A percentile compares a stretch with the other conserved stretches of the same genome.
phyloP scores from a whole-genome alignment of 2,113 vertebrate species.

The Meleagris gallopavo region DNA sequence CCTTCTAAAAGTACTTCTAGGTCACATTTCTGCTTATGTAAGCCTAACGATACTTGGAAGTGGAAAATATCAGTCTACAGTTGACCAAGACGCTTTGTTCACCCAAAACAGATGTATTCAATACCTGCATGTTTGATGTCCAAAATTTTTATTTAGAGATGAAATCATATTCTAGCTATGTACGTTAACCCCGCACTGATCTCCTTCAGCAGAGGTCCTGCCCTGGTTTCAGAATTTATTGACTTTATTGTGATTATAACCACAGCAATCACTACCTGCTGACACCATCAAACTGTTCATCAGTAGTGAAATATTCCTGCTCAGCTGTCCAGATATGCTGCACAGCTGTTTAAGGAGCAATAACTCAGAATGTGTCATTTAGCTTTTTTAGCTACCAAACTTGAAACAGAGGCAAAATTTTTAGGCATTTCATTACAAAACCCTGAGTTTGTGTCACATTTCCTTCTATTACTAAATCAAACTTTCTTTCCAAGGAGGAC shows the following conservation, averaged over 20 bases:
- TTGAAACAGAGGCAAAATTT: neutral
- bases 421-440: neutral
- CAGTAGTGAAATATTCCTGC: neutral
- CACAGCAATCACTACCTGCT: neutral
- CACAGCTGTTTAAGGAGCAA: neutral
- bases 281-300: neutral
- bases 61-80: neutral
- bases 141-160: neutral
- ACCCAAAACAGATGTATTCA: neutral
- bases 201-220: neutral
- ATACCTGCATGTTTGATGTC: neutral
- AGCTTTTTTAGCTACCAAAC: neutral
- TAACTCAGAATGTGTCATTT: neutral
- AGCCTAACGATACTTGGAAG: neutral
- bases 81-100: neutral
- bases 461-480: neutral
- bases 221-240: neutral
- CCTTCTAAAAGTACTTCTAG: neutral
- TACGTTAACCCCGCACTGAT: neutral
- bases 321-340: neutral
- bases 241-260: neutral
- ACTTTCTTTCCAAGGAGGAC: neutral
- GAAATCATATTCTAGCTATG: neutral
- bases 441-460: neutral
- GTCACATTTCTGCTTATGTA: accelerated